Conservation (phyloP, 2,113 vertebrate species). For the Corynorhinus townsendii region DNA sequence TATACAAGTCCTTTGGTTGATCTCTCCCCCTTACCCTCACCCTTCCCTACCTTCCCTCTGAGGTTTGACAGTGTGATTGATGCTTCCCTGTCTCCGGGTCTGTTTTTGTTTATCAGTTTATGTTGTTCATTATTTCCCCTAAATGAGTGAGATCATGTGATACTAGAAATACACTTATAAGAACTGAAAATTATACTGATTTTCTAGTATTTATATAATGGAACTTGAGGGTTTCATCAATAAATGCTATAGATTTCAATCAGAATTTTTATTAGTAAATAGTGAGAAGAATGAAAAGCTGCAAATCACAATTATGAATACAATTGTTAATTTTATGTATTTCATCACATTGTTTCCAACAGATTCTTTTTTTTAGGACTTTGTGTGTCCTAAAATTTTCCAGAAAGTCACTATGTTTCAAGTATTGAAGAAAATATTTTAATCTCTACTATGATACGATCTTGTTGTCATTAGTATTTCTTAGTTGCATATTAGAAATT, state of each 20-base stretch:
- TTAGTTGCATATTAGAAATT: not conserved
- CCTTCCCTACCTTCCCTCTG: too few relatives aligned
- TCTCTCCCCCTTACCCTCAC: too few relatives aligned
- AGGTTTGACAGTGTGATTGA: too few relatives aligned
- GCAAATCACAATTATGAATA: conserved; percentile 33
- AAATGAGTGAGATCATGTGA: too few relatives aligned
- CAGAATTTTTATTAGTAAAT: conserved; percentile 47
- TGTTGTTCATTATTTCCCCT: too few relatives aligned
- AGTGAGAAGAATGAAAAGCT: conserved; percentile 58
- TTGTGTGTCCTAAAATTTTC: not conserved
- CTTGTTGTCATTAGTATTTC: not conserved
- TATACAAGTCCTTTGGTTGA: too few relatives aligned
- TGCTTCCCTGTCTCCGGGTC: too few relatives aligned
- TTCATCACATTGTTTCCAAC: conserved; percentile 46
- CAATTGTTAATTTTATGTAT: conserved; percentile 68
- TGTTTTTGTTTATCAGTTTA: too few relatives aligned
- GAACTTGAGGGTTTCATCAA: conserved; percentile 37
- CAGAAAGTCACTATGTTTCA: not conserved
- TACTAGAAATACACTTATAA: too few relatives aligned
- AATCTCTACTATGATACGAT: not conserved
- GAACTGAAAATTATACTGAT: conserved; percentile 40
- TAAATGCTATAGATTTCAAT: conserved; percentile 62
- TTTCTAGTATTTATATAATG: conserved; percentile 59
- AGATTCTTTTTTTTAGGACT: not conserved
- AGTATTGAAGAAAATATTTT: conserved; percentile 5